Base-by-base conservation (phyloP, 2,797 vertebrate genomes). In the Ceyx erithaca region DNA sequence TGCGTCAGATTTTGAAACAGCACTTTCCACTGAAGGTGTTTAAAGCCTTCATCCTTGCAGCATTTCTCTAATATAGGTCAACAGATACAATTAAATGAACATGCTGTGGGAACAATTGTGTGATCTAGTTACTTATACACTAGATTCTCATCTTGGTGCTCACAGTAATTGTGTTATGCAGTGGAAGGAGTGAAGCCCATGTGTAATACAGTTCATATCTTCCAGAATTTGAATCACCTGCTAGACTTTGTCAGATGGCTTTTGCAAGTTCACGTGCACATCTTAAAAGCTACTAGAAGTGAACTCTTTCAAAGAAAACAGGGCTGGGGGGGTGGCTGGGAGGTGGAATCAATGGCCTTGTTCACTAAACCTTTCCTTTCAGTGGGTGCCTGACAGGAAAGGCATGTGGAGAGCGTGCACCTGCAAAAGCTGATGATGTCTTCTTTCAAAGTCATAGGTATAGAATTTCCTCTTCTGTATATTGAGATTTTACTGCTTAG, bases 291-390 rank as follows among this genome's bases (percentile, higher is more conserved):
- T 30, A 19, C 31, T 37, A 18, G 22, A 84, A 45, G 31, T 40
- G 48, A 54, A 14, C 21, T 67, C 70, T 57, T 77, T 46, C 75
- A 89, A 26, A 84, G 59, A 84, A 81, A 83, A 83, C 15, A 0
- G 0, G 21, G 30, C n/a, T 41, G 15, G 14, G 22, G 11, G 12
- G 10, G 25, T 7, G 12, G 25, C 8, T 7, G 9, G 21, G 11
- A 12, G 9, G 1, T 1, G 17, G 14, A 25, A 26, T 33, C 26
- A 20, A 1, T 46, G 14, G 28, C 0, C 0, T 51, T 77, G 51
- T 70, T 79, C 64, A 17, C 46, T 61, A 82, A 79, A 52, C 25
- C 33, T 80, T 26, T 64, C n/a, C 13, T 25, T 80, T 69, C n/a
- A 10, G 35, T 41, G 31, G 15, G 30, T 70, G 45, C n/a, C 31